Conservation (phyloP, 1,140 invertebrate genomes). For the Anastatus disparis region DNA sequence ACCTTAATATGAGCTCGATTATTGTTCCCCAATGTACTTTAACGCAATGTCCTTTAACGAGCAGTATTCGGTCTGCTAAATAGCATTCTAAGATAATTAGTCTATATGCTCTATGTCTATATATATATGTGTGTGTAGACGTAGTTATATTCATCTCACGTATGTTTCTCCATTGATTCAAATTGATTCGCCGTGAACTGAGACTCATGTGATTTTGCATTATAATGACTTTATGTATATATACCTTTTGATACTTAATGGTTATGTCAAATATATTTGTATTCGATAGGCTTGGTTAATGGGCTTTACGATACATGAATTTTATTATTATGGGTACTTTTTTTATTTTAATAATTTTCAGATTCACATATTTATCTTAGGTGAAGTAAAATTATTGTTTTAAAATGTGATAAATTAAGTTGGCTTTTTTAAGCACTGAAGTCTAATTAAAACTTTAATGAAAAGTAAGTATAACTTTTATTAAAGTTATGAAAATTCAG, state of each 20-base stretch:
- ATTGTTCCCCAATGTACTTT: constrained; percentile 1
- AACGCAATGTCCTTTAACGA: neutral
- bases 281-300: too few species aligned
- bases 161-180: neutral
- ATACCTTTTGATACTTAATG: neutral
- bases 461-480: too few species aligned
- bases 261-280: too few species aligned
- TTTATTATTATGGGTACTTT: too few species aligned
- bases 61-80: neutral
- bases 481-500: too few species aligned
- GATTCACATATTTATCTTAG: too few species aligned
- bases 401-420: too few species aligned
- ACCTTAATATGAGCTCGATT: constrained; percentile 30
- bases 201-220: neutral
- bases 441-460: too few species aligned
- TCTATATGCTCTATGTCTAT: neutral
- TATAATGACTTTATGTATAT: neutral
- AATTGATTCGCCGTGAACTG: neutral
- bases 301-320: too few species aligned
- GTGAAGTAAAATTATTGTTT: too few species aligned
- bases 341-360: too few species aligned
- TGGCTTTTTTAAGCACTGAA: too few species aligned
- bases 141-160: neutral
- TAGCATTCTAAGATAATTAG: constrained; percentile 27
- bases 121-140: neutral